phyloP scores from a whole-genome alignment of 2,888 invertebrate species.

The Linhomoeus sp. region DNA sequence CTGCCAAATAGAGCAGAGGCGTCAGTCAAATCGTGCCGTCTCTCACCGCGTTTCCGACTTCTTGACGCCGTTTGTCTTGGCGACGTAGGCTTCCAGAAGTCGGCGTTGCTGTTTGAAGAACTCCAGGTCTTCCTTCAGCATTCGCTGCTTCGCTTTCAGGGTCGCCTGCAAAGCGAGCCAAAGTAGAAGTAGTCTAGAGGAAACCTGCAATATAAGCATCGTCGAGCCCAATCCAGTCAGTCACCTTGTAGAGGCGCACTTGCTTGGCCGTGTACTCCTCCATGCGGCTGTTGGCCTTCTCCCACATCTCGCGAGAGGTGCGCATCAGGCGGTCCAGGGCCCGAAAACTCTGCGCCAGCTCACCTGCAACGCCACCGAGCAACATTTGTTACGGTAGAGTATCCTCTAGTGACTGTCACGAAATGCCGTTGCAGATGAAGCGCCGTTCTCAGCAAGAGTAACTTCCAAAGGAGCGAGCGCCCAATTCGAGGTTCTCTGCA shows the following conservation, averaged over 20 bases:
- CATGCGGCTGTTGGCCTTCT: conserved; percentile 6
- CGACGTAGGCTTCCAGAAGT: conserved; percentile 27
- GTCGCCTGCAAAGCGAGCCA: conserved; percentile 22
- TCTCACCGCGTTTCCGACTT: too few species aligned
- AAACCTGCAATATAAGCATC: background rate
- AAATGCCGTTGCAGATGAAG: too few species aligned
- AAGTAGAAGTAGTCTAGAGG: background rate
- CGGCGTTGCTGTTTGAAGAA: conserved; percentile 33
- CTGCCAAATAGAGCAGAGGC: background rate
- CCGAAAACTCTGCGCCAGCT: background rate
- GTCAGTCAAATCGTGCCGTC: background rate
- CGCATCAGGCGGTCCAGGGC: conserved; percentile 3
- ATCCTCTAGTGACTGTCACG: too few species aligned
- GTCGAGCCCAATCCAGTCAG: background rate
- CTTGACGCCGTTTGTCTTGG: background rate
- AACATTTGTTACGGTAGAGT: too few species aligned
- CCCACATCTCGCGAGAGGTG: conserved; percentile 6
- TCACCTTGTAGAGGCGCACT: conserved; percentile 5
- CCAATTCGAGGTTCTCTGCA: too few species aligned
- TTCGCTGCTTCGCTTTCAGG: conserved; percentile 32
- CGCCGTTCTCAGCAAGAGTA: too few species aligned
- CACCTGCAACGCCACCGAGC: background rate
- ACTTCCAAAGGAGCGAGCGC: too few species aligned
- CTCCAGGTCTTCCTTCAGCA: conserved; percentile 35
- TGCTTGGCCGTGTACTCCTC: conserved; percentile 4